Percentiles rank a stretch among this genome's conserved stretches.
phyloP scores from a whole-genome alignment of 2,888 invertebrate genomes.

The Philonicus albiceps region DNA sequence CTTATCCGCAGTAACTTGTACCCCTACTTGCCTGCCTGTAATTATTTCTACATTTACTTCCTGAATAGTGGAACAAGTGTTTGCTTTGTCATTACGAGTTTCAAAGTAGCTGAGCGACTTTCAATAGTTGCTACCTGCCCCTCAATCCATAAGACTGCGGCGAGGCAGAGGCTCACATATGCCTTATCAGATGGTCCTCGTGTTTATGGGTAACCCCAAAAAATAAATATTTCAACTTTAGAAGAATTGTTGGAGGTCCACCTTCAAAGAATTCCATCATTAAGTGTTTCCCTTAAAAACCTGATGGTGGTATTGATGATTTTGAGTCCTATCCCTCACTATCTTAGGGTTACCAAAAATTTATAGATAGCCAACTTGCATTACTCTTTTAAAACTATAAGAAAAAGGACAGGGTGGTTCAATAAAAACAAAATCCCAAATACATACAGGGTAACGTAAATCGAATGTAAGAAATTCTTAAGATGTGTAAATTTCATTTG shows the following conservation, averaged over 20 bases:
- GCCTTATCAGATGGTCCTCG: neutral
- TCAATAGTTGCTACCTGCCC: conserved; percentile 42
- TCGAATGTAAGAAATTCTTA: neutral
- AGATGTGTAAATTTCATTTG: neutral
- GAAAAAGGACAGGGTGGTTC: neutral
- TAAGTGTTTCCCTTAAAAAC: neutral
- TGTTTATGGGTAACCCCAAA: neutral
- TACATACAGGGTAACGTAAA: neutral
- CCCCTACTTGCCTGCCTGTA: conserved; percentile 39
- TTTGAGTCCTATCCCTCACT: neutral
- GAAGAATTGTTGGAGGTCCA: neutral
- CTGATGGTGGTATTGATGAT: neutral
- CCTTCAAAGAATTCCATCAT: neutral
- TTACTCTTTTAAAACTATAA: no score
- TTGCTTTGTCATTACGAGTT: conserved; percentile 47
- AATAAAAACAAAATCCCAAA: neutral
- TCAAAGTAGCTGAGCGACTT: conserved; percentile 43
- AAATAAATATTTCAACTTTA: neutral
- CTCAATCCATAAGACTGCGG: neutral
- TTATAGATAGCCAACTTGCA: no score
- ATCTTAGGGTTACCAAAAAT: neutral
- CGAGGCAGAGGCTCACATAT: neutral
- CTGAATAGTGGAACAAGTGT: conserved; percentile 34
- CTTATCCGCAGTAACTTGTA: neutral
- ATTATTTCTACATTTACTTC: conserved; percentile 47